Conservation (phyloP, 2,797 vertebrate species). For the Parotocinclus haroldoi region DNA sequence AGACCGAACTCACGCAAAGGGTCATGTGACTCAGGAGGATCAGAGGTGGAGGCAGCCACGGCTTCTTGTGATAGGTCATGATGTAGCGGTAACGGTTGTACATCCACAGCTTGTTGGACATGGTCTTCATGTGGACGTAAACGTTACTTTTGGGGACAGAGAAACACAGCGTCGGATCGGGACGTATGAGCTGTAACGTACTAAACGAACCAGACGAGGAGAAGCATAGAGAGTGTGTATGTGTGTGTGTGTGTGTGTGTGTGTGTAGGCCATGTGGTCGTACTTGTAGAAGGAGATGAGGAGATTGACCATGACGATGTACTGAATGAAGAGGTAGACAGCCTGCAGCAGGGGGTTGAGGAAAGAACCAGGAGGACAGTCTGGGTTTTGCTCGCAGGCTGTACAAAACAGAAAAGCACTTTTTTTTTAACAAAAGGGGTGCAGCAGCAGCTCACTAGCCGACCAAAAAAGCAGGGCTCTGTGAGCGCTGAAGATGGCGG, state of each 20-base stretch:
- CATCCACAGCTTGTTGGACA: constrained; percentile 90
- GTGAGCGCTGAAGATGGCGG: no score
- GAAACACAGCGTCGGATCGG: no score
- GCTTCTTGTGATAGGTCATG: constrained; percentile 91
- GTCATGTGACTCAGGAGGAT: constrained; percentile 82
- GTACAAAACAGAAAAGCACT: constrained; percentile 47
- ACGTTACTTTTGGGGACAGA: constrained; percentile 77
- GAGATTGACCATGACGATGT: constrained; percentile 98
- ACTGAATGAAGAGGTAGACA: constrained; percentile 95
- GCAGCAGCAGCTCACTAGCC: no score
- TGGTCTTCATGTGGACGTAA: constrained; percentile 86
- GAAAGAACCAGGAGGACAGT: constrained; percentile 87
- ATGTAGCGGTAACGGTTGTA: constrained; percentile 96
- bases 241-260: no score
- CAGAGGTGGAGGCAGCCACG: constrained; percentile 90
- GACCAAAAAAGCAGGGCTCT: no score
- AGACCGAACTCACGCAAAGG: constrained; percentile 70
- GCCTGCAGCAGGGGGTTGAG: constrained; percentile 89
- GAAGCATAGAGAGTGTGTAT: no score
- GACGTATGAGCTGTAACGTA: no score
- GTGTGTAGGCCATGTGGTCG: constrained; percentile 50
- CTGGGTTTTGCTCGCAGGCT: constrained; percentile 73
- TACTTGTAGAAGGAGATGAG: constrained; percentile 98
- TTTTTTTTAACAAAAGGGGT: no score
- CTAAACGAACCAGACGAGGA: no score